Base-by-base conservation (phyloP, 2,888 invertebrate species). In the Conistra vaccinii region DNA sequence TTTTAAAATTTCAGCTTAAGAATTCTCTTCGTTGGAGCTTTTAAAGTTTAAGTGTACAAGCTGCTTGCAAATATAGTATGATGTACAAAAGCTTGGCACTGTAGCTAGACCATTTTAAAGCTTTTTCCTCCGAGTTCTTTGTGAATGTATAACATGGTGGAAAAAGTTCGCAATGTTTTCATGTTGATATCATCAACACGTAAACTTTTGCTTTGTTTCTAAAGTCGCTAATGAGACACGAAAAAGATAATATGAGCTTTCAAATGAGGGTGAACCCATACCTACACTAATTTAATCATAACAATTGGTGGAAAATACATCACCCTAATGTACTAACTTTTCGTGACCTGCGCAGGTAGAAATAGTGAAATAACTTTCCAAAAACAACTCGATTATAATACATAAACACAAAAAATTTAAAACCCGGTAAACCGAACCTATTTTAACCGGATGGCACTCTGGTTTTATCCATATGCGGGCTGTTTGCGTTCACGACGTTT, bases 21-120 rank as follows among this genome's bases (percentile, higher is more conserved):
- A 53, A 68, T 77, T 76, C 14, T 32, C 68, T 58, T 63, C 7
- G 53, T 48, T 60, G 7, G 9, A 60, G 39, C 39, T 81, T 75
- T 81, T 20, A 55, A 78, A 76, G 48, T 32, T 63, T 23, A 39
- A 39, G 29, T 45, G 29, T 29, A 48, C 60, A 77, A 63, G 32
- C 39, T 78, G 45, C 20, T 62, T 57, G 39, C 42, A 78, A 62
- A 81, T 76, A 67, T 57, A 65, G 23, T 29, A 61, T 66, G 53
- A 55, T 66, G n/a, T 51, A n/a, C 39, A 51, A 57, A 48, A 62
- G 20, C 55, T 51, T n/a, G 9, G 10, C 9, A 12, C 32, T 62
- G n/a, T 23, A 63, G 57, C 42, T 26, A 1, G 10, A 26, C 42
- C 12, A n/a, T 57, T 53, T 42, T 32, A 69, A 4, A 63, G 63